phyloP scores from a whole-genome alignment of 1,140 invertebrate species.

The Solenopsis invicta region DNA sequence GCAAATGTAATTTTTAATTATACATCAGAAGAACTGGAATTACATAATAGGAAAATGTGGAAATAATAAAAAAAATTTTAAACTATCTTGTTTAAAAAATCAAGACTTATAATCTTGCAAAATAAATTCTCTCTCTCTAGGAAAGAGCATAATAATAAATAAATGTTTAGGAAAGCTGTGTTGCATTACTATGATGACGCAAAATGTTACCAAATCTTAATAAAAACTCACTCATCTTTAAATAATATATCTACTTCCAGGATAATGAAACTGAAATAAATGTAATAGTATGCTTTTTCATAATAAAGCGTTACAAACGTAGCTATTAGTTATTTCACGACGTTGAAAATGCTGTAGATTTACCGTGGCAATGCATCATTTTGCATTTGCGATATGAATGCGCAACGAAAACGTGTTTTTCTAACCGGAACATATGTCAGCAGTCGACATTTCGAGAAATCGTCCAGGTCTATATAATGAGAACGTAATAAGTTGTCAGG shows the following conservation, averaged over 20 bases:
- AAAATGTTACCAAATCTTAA: neutral
- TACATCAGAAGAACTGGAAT: neutral
- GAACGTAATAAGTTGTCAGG: slow-evolving; percentile 61
- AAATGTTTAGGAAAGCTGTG: too few relatives aligned
- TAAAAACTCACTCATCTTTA: neutral
- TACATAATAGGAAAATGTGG: neutral
- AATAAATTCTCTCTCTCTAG: neutral
- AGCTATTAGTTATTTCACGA: slow-evolving; percentile 17
- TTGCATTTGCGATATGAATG: slow-evolving; percentile 27
- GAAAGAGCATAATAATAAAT: too few relatives aligned
- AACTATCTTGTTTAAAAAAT: neutral
- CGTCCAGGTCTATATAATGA: slow-evolving; percentile 30
- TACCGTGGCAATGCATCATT: slow-evolving; percentile 12
- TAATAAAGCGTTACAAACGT: slow-evolving; percentile 11
- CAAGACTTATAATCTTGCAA: neutral
- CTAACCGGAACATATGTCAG: slow-evolving; percentile 47
- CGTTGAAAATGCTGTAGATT: neutral
- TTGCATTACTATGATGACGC: neutral
- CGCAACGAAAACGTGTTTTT: slow-evolving; percentile 46
- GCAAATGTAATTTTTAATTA: neutral
- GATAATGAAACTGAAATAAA: slow-evolving; percentile 8
- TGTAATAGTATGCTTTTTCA: neutral
- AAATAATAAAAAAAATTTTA: neutral
- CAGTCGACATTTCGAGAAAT: slow-evolving; percentile 51
- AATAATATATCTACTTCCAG: slow-evolving; percentile 15